Percentiles rank a stretch among this genome's conserved stretches.
phyloP scores from a whole-genome alignment of 2,888 invertebrate species.

The Bombylius discolor region DNA sequence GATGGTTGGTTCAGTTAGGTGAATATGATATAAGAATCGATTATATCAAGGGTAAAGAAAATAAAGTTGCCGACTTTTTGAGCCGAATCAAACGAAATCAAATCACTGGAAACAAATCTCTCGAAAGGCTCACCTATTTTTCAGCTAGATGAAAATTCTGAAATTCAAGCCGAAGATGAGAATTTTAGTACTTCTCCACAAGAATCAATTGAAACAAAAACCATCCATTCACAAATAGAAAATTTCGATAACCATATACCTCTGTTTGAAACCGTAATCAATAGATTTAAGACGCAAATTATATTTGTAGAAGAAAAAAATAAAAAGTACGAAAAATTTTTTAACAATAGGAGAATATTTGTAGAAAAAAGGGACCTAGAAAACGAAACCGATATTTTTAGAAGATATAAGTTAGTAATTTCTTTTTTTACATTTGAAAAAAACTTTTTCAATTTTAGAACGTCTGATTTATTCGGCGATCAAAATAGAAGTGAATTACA shows the following conservation, averaged over 20 bases:
- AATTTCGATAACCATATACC: slow-evolving; percentile 3
- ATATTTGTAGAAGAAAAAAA: slow-evolving; percentile 2
- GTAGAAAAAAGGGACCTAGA: too few species aligned
- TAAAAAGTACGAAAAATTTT: background rate
- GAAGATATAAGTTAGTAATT: too few species aligned
- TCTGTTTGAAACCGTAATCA: slow-evolving; percentile 3
- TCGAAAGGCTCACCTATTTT: too few species aligned
- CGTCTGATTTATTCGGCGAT: too few species aligned
- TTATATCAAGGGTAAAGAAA: slow-evolving; percentile 3
- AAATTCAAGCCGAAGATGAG: background rate
- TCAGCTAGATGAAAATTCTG: background rate
- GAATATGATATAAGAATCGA: background rate
- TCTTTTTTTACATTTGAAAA: too few species aligned
- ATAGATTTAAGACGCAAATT: slow-evolving; percentile 1
- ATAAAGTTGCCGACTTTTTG: slow-evolving; percentile 3
- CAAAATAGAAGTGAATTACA: too few species aligned
- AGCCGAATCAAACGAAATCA: slow-evolving; percentile 1
- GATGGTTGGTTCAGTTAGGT: slow-evolving; percentile 1
- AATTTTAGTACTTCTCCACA: background rate
- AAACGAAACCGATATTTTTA: too few species aligned
- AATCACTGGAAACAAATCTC: background rate
- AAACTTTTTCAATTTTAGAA: too few species aligned
- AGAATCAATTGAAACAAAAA: slow-evolving; percentile 1
- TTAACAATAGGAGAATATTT: background rate
- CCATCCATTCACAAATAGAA: slow-evolving; percentile 2